Base-by-base conservation (phyloP, 2,888 invertebrate genomes). In the Myathropa florea region DNA sequence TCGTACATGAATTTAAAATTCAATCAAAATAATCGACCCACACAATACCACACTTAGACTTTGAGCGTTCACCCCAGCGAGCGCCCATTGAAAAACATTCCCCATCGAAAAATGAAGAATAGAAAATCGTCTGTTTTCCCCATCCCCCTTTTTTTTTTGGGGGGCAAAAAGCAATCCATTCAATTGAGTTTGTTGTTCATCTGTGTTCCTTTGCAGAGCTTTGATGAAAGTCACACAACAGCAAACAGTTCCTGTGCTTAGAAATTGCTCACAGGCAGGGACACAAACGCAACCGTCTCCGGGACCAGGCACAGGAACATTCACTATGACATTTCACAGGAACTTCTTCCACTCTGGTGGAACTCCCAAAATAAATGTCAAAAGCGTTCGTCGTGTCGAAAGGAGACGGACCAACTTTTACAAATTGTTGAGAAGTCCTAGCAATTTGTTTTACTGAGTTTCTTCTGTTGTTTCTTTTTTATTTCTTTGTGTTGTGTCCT, bases 361-460 rank as follows among this genome's bases (percentile, higher is more conserved):
- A 81, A 73, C 57, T 23, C 68, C 36, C 64, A 75, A 79, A 67
- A 72, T 39, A 73, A 68, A 73, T 68, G 63, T 73, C 68, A 80
- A 75, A 84, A 75, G 70, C 75, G 70, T 84, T 76, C 39, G 28
- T 64, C 57, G 60, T 59, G 18, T 63, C 68, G 55, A 61, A 59
- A 55, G 68, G 64, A 46, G 61, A 70, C 64, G 24, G 64, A 23
- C 64, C 60, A 71, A 84, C 75, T 84, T 84, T 30, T 75, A 75
- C 83, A 84, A 84, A 80, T 84, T 84, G 83, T 76, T 70, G 55
- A 75, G 70, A 80, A 84, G 83, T 84, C 65, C 80, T 70, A 60
- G 80, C 83, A 84, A 84, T 84, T 84, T 80, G 83, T 84, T 63
- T 46, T 46, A 46, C 46, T 4, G 46, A 46, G 46, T 46, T 81